These are phyloP conservation scores for Megaceryle alcyon DNA, from an alignment of 2,797 vertebrate species.

Conservation along the genomic window DNA sequence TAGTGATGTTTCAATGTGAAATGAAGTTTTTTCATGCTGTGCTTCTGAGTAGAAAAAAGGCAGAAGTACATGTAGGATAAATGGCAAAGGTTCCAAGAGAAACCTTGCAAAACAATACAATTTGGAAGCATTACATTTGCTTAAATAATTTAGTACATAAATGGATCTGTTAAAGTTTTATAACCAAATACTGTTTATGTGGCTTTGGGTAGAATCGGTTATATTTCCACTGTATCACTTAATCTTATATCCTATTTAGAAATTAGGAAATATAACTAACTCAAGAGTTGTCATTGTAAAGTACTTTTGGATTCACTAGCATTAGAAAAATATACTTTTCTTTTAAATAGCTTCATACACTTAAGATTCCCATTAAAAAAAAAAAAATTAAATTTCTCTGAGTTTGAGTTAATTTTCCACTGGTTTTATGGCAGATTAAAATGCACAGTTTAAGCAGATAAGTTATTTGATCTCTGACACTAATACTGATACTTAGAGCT, in stretches of 20 bases:
- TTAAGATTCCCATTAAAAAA: slow-evolving; percentile 26
- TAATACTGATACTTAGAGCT: background rate
- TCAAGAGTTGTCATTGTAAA: slow-evolving; percentile 31
- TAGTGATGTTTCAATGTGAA: slow-evolving; percentile 90
- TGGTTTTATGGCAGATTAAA: background rate
- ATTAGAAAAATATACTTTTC: slow-evolving; percentile 33
- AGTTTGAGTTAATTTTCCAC: background rate
- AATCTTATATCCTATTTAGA: slow-evolving; percentile 63
- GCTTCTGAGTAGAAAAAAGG: slow-evolving; percentile 88
- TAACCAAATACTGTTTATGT: slow-evolving; percentile 85
- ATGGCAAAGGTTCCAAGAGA: slow-evolving; percentile 84
- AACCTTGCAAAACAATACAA: slow-evolving; percentile 85
- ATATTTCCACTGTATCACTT: slow-evolving; percentile 63
- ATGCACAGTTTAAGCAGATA: background rate
- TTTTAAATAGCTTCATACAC: slow-evolving; percentile 25
- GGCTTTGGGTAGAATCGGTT: slow-evolving; percentile 53
- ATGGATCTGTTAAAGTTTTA: slow-evolving; percentile 88
- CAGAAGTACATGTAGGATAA: slow-evolving; percentile 86
- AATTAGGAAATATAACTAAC: slow-evolving; percentile 60
- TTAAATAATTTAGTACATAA: slow-evolving; percentile 90
- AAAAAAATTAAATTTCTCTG: background rate
- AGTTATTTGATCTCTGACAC: background rate
- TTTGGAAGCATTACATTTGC: slow-evolving; percentile 84
- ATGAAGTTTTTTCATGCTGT: slow-evolving; percentile 91
- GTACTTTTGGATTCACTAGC: slow-evolving; percentile 5